Conservation (phyloP, 2,888 invertebrate genomes). For the Anodontia alba region DNA sequence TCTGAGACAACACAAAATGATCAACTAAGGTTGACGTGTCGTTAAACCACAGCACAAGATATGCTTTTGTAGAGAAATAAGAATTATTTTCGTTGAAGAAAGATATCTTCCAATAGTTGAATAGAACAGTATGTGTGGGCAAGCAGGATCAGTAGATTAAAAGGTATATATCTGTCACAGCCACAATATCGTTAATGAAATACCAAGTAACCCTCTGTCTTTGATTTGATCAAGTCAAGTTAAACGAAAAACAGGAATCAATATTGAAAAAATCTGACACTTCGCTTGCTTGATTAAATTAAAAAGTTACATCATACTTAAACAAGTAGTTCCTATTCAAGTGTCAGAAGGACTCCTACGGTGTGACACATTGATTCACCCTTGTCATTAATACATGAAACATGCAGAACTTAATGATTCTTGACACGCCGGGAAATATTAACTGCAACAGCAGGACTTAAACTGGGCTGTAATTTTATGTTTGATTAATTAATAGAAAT, state of each 20-base stretch:
- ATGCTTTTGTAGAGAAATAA: no score
- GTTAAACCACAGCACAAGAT: no score
- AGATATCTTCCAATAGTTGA: no score
- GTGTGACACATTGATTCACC: conserved; percentile 12
- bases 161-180: no score
- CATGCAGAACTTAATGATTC: conserved; percentile 12
- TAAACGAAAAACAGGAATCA: conserved; percentile 1
- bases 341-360: background rate
- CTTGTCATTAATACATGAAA: background rate
- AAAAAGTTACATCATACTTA: conserved; percentile 20
- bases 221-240: conserved; percentile 2
- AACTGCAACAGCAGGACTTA: background rate
- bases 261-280: conserved; percentile 12
- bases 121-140: no score
- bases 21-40: no score
- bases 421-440: background rate
- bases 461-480: background rate
- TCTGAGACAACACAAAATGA: no score
- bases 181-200: background rate
- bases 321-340: conserved; percentile 15
- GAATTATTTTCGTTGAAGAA: no score
- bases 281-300: conserved; percentile 10
- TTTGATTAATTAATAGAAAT: background rate
- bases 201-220: background rate
- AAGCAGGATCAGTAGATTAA: no score